phyloP scores from a whole-genome alignment of 2,113 vertebrate genomes.

The Rhinogobius similis region DNA sequence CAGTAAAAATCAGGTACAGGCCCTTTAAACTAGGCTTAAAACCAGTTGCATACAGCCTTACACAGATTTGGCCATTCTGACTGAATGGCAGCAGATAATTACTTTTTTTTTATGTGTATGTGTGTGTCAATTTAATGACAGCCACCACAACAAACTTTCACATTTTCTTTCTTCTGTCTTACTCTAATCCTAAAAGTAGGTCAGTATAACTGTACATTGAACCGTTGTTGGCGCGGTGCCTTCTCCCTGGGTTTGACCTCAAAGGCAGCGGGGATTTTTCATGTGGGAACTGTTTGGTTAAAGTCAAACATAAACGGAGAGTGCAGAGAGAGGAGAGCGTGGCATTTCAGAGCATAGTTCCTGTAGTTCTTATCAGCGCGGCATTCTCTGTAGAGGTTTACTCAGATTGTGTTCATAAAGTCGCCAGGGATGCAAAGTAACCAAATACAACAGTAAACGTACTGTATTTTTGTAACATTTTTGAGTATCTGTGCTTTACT shows the following conservation, averaged over 20 bases:
- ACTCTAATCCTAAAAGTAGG: neutral
- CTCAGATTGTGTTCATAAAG: neutral
- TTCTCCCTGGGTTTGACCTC: constrained; percentile 6
- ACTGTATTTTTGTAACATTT: too few species aligned
- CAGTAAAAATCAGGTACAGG: too few species aligned
- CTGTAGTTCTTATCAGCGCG: neutral
- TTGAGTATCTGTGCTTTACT: too few species aligned
- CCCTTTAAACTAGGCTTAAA: too few species aligned
- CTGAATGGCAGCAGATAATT: too few species aligned
- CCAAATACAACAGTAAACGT: too few species aligned
- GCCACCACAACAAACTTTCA: too few species aligned
- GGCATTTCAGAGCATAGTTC: constrained; percentile 5
- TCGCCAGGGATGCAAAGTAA: too few species aligned
- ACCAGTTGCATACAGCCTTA: too few species aligned
- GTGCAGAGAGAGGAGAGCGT: neutral
- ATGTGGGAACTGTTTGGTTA: constrained; percentile 8
- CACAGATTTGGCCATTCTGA: too few species aligned
- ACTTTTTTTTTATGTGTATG: too few species aligned
- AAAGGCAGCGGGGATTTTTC: neutral
- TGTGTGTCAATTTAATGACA: too few species aligned
- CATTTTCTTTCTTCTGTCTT: neutral
- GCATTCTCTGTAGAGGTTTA: neutral
- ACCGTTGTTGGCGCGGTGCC: neutral
- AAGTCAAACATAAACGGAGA: constrained; percentile 1
- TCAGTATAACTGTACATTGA: neutral